Evolutionary conservation across 2,797 vertebrate species (phyloP).

Genomic region (Iguana delicatissima): DNA sequence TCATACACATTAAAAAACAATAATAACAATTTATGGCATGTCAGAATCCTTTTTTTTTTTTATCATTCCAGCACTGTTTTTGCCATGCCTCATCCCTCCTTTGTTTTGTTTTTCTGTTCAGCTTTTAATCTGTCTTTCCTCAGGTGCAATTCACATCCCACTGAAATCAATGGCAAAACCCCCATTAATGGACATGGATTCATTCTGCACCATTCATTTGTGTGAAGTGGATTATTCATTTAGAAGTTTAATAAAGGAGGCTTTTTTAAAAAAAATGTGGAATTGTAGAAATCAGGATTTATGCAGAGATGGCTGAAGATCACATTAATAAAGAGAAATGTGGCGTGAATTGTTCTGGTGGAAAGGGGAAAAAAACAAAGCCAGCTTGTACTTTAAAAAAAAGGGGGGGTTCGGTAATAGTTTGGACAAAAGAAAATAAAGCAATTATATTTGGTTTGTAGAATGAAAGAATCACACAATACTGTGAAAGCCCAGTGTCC

Average conservation of each 20-base stretch:
- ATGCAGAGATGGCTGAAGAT: conserved; percentile 44
- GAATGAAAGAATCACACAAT: conserved; percentile 60
- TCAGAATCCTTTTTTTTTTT: background rate
- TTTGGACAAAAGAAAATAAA: conserved; percentile 77
- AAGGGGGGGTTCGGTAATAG: conserved; percentile 68
- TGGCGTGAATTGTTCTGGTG: conserved; percentile 65
- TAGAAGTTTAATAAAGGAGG: conserved; percentile 10
- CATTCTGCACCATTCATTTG: background rate
- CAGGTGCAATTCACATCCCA: background rate
- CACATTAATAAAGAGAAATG: conserved; percentile 58
- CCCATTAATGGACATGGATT: background rate
- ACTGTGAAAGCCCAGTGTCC: background rate
- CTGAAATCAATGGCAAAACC: background rate
- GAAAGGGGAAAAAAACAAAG: conserved; percentile 63
- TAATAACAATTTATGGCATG: background rate
- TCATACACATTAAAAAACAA: too few species aligned
- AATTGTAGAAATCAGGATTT: conserved; percentile 33
- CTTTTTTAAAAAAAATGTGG: conserved; percentile 37
- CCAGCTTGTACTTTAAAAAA: conserved; percentile 65
- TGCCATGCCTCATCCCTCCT: background rate
- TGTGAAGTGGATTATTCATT: conserved; percentile 37
- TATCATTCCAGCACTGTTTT: background rate
- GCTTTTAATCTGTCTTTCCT: background rate
- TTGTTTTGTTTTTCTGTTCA: background rate
- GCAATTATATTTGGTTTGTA: conserved; percentile 70